Conservation (phyloP, 2,888 invertebrate genomes). For the Allophyes oxyacanthae region DNA sequence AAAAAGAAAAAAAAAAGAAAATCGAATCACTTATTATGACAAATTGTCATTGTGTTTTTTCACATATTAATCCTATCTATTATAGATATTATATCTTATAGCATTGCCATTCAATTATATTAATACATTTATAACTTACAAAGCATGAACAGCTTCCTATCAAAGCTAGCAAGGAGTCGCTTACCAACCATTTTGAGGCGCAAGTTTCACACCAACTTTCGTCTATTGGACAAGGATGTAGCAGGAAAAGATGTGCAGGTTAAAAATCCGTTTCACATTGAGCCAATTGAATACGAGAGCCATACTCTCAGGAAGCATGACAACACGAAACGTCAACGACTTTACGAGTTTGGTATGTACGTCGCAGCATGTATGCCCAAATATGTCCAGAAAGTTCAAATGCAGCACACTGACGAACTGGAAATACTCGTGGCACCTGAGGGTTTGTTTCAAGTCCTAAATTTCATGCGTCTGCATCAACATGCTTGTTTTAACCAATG, state of each 20-base stretch:
- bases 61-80: too few species aligned
- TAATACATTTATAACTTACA: too few species aligned
- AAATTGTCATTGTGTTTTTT: too few species aligned
- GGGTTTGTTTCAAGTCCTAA: slow-evolving; percentile 74
- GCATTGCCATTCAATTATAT: too few species aligned
- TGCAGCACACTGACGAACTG: slow-evolving; percentile 79
- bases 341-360: slow-evolving; percentile 83
- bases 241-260: slow-evolving; percentile 15
- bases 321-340: slow-evolving; percentile 70
- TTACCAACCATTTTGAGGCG: slow-evolving; percentile 7
- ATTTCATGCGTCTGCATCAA: slow-evolving; percentile 78
- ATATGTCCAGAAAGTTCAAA: slow-evolving; percentile 80
- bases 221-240: slow-evolving; percentile 12
- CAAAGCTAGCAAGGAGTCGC: slow-evolving; percentile 14
- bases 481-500: slow-evolving; percentile 78
- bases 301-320: slow-evolving; percentile 76
- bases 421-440: slow-evolving; percentile 80
- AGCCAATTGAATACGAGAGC: slow-evolving; percentile 64
- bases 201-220: slow-evolving; percentile 4
- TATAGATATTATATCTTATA: too few species aligned
- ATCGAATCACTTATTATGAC: too few species aligned
- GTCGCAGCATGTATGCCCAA: slow-evolving; percentile 82
- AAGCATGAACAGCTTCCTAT: slow-evolving; percentile 31
- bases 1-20: too few species aligned
- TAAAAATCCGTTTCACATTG: slow-evolving; percentile 19